These are phyloP conservation scores for Nycticebus coucang DNA, from an alignment of 2,113 vertebrate genomes.

Conservation along the genomic window DNA sequence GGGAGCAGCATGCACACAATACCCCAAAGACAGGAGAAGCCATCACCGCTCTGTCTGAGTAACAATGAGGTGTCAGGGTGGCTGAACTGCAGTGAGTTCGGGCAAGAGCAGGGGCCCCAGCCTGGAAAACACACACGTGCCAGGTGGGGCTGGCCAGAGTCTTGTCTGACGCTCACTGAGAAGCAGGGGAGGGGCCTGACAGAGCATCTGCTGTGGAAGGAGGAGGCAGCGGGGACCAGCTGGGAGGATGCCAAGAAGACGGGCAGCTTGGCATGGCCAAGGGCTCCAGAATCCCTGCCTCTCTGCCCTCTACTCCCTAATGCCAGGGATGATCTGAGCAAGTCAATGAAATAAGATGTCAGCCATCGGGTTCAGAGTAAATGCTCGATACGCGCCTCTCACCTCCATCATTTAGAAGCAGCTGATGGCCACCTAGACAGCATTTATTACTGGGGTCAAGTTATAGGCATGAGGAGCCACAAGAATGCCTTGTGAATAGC, in stretches of 20 bases:
- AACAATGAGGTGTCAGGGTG: neutral
- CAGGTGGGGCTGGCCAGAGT: neutral
- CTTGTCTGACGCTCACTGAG: neutral
- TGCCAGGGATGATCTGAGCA: no score
- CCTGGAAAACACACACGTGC: neutral
- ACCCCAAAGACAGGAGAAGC: neutral
- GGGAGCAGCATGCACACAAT: neutral
- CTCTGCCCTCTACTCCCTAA: neutral
- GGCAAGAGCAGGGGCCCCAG: accelerated
- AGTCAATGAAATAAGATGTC: neutral
- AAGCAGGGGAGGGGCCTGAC: neutral
- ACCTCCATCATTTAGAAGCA: neutral
- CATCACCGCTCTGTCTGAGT: neutral
- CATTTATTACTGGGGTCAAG: neutral
- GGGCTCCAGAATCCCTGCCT: neutral
- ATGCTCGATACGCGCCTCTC: accelerated
- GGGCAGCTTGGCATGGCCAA: neutral
- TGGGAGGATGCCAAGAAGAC: neutral
- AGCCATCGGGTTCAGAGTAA: no score
- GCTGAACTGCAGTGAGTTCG: neutral
- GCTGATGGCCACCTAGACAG: neutral
- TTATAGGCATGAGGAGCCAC: neutral
- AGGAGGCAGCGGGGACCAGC: neutral
- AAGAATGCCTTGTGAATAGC: neutral
- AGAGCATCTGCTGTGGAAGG: neutral